These are phyloP conservation scores for Hylyphantes graminicola DNA, from an alignment of 1,140 invertebrate genomes.

Conservation along the genomic window DNA sequence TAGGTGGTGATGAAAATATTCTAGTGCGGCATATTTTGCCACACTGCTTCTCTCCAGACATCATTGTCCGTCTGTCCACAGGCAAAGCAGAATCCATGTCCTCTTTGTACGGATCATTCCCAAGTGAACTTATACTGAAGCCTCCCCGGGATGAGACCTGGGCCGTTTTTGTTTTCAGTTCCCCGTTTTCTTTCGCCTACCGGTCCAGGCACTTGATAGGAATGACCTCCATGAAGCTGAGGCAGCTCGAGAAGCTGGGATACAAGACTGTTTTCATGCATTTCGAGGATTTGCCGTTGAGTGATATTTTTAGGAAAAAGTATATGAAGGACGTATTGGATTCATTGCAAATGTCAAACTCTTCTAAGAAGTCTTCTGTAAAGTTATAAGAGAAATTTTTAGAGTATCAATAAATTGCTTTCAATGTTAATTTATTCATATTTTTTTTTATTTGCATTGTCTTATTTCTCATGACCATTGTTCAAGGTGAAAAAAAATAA, in stretches of 20 bases:
- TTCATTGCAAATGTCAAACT: neutral
- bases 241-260: constrained; percentile 32
- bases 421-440: too few relatives aligned
- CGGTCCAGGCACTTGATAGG: neutral
- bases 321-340: neutral
- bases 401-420: too few relatives aligned
- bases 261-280: constrained; percentile 15
- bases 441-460: too few relatives aligned
- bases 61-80: constrained; percentile 6
- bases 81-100: neutral
- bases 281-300: constrained; percentile 3
- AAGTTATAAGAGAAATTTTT: too few relatives aligned
- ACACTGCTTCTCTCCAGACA: constrained; percentile 15
- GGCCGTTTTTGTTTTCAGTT: neutral
- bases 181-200: constrained; percentile 10
- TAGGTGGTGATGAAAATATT: constrained; percentile 4
- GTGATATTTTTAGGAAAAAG: neutral
- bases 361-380: neutral
- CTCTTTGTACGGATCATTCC: neutral
- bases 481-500: too few relatives aligned
- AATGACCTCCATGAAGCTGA: constrained; percentile 13
- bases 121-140: neutral
- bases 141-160: constrained; percentile 1
- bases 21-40: constrained; percentile 22
- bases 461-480: too few relatives aligned